Percentiles rank a stretch among this genome's conserved stretches.
phyloP scores from a whole-genome alignment of 1,140 invertebrate species.

The Lepidurus arcticus region DNA sequence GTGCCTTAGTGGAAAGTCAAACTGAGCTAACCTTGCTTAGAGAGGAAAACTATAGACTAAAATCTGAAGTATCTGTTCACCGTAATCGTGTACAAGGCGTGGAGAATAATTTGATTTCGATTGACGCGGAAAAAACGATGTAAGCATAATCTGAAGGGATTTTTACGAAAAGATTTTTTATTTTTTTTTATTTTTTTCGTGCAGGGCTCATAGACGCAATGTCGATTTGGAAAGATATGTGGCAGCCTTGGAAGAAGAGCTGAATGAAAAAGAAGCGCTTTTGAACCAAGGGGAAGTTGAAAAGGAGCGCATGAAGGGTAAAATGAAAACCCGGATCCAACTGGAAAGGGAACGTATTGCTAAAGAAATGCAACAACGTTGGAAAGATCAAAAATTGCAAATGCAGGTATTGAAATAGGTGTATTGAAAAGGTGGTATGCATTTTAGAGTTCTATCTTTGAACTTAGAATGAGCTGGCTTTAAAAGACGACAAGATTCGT shows the following conservation, averaged over 20 bases:
- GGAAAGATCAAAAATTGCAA: conserved; percentile 25
- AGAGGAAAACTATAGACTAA: neutral
- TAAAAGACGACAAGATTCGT: neutral
- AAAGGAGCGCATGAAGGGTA: conserved; percentile 38
- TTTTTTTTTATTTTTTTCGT: neutral
- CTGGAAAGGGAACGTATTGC: conserved; percentile 30
- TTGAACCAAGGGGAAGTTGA: conserved; percentile 44
- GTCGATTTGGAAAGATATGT: neutral
- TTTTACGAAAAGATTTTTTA: neutral
- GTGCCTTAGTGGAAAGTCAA: neutral
- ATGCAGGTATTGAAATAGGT: neutral
- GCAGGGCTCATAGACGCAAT: neutral
- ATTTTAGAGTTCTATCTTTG: neutral
- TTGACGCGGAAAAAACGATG: neutral
- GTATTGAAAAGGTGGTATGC: neutral
- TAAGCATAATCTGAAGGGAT: neutral
- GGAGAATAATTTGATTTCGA: neutral
- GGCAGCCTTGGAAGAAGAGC: conserved; percentile 33
- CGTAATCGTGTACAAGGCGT: neutral
- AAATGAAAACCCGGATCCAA: conserved; percentile 34
- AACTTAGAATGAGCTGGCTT: neutral
- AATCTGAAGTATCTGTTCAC: neutral
- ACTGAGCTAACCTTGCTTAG: neutral
- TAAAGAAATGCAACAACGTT: conserved; percentile 27
- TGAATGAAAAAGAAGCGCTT: conserved; percentile 39